Conservation (phyloP, 2,113 vertebrate genomes). For the Alethe castanea region DNA sequence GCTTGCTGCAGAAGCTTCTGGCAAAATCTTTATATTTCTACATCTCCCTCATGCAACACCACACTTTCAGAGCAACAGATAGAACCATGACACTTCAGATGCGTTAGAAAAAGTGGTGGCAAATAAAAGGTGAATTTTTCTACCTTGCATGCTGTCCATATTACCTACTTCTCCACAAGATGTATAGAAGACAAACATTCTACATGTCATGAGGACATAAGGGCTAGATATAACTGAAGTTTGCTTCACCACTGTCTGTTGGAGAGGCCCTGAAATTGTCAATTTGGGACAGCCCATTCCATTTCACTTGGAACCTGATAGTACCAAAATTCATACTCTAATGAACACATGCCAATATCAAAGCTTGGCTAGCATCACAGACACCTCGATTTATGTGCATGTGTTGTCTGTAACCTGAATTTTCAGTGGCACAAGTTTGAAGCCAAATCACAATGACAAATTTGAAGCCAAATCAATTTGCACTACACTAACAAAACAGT, state of each 20-base stretch:
- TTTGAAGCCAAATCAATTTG: not conserved
- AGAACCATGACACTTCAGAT: not conserved
- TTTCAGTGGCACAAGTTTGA: not conserved
- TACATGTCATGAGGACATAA: not conserved
- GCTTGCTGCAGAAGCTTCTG: not conserved
- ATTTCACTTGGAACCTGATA: not conserved
- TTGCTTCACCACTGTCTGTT: not conserved
- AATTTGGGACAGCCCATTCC: not conserved
- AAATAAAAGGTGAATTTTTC: not conserved
- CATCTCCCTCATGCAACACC: not conserved
- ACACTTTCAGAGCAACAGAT: not conserved
- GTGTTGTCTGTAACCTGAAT: not conserved
- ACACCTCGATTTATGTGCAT: not conserved
- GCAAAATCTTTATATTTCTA: not conserved
- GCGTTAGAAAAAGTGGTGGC: not conserved
- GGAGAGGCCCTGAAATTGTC: not conserved
- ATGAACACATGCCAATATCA: not conserved
- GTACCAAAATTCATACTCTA: not conserved
- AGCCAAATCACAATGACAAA: not conserved
- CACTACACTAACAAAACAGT: not conserved
- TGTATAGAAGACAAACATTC: not conserved
- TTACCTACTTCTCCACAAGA: not conserved
- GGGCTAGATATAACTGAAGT: not conserved
- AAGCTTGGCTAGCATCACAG: not conserved
- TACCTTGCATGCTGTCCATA: not conserved